Evolutionary conservation across 2,888 invertebrate genomes (phyloP).

Genomic region (Drosophila paracracens): DNA sequence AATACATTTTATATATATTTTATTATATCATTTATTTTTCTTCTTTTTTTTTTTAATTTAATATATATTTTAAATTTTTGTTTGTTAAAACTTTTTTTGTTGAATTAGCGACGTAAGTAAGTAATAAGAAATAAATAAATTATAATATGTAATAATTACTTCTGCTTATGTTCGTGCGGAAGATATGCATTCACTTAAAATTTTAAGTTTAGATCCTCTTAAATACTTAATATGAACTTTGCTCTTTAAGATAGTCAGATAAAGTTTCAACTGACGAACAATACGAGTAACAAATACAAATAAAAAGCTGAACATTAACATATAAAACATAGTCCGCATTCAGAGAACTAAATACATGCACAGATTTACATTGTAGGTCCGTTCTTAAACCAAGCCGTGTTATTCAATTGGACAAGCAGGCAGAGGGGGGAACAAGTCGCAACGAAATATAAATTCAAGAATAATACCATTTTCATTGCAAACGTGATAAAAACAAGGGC

Average conservation of each 20-base stretch:
- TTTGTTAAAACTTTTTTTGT: background rate
- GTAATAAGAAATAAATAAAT: background rate
- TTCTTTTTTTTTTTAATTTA: background rate
- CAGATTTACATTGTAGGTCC: background rate
- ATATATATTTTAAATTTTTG: background rate
- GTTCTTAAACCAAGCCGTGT: background rate
- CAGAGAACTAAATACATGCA: background rate
- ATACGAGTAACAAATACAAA: background rate
- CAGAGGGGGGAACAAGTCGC: background rate
- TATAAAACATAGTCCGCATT: background rate
- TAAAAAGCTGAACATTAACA: background rate
- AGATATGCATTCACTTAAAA: background rate
- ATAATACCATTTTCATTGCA: slow-evolving; percentile 25
- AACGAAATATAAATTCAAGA: slow-evolving; percentile 16
- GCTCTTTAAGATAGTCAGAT: background rate
- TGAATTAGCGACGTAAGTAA: background rate
- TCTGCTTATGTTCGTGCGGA: background rate
- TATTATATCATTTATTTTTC: background rate
- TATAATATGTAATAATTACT: background rate
- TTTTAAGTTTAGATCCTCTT: background rate
- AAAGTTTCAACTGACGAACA: background rate
- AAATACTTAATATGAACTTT: background rate
- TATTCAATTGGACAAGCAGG: background rate
- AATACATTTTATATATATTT: background rate
- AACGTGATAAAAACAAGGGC: slow-evolving; percentile 20